These are phyloP conservation scores for Ochlodes sylvanus DNA, from an alignment of 2,888 invertebrate species.

Conservation along the genomic window DNA sequence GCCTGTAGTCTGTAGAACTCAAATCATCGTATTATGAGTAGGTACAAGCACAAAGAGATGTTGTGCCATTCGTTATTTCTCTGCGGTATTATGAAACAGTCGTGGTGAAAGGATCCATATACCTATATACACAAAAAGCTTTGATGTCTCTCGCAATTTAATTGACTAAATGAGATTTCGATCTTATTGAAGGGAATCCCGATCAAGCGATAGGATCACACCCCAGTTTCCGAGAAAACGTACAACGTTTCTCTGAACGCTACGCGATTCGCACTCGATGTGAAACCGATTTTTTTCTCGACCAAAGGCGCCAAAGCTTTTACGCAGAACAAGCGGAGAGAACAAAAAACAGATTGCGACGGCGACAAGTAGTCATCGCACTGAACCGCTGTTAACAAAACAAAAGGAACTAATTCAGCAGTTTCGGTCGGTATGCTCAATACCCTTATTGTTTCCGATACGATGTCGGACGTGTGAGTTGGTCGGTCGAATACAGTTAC, in stretches of 20 bases:
- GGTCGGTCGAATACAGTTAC: conserved; percentile 58
- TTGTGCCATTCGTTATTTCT: background rate
- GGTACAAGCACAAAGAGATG: background rate
- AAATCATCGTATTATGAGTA: background rate
- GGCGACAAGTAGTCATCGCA: conserved; percentile 63
- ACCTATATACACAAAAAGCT: background rate
- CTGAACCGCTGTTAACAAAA: conserved; percentile 63
- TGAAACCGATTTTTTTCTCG: conserved; percentile 64
- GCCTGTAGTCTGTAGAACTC: background rate
- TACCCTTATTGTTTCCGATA: conserved; percentile 44
- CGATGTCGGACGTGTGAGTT: conserved; percentile 47
- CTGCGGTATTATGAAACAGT: background rate
- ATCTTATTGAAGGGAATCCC: conserved; percentile 38
- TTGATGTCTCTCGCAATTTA: background rate
- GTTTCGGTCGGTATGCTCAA: conserved; percentile 46
- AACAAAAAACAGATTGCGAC: conserved; percentile 68
- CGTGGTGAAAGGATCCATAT: too few species aligned
- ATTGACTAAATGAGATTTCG: conserved; percentile 12
- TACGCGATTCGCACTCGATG: conserved; percentile 69
- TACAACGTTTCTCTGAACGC: conserved; percentile 65
- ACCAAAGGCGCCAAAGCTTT: conserved; percentile 78
- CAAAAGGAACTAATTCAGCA: conserved; percentile 70
- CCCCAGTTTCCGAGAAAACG: conserved; percentile 63
- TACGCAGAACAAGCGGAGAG: conserved; percentile 59
- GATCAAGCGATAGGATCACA: conserved; percentile 50